Conservation (phyloP, 2,797 vertebrate genomes). For the Chaenodraco wilsoni region DNA sequence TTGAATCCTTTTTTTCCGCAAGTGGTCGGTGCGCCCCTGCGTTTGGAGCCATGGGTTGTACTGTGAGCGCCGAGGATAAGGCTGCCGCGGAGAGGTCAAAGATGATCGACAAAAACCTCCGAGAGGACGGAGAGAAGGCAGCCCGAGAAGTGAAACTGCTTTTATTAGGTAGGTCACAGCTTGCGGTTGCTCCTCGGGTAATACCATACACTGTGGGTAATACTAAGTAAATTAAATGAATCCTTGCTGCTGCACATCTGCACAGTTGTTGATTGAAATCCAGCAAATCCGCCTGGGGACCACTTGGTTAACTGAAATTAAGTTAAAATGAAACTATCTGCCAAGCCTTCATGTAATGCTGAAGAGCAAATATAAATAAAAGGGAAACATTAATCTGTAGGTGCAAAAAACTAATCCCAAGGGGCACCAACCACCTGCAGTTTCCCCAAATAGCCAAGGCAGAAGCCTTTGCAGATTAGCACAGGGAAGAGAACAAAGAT, state of each 20-base stretch:
- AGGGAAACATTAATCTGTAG: not conserved
- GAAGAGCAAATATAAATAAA: not conserved
- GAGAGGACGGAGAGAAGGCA: slow-evolving; percentile 97
- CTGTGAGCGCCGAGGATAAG: slow-evolving; percentile 97
- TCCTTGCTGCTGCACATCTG: not conserved
- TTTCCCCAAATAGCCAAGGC: not conserved
- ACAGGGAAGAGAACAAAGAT: not conserved
- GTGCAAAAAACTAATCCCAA: not conserved
- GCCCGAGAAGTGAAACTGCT: slow-evolving; percentile 97
- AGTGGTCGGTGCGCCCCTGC: slow-evolving; percentile 59
- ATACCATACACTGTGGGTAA: too few relatives aligned
- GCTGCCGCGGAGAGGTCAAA: slow-evolving; percentile 96
- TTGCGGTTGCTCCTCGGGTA: not conserved
- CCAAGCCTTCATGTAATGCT: not conserved
- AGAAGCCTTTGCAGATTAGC: not conserved
- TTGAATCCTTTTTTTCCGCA: slow-evolving; percentile 28
- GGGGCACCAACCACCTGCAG: not conserved
- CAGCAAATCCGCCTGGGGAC: not conserved
- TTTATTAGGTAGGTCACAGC: slow-evolving; percentile 87
- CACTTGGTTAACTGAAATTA: not conserved
- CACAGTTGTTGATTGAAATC: not conserved
- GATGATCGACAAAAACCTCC: slow-evolving; percentile 98
- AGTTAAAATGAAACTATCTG: not conserved
- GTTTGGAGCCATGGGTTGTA: slow-evolving; percentile 92
- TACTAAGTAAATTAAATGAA: not conserved